Conservation (phyloP, 2,797 vertebrate species). For the Gymnoscopelus microlampas region DNA sequence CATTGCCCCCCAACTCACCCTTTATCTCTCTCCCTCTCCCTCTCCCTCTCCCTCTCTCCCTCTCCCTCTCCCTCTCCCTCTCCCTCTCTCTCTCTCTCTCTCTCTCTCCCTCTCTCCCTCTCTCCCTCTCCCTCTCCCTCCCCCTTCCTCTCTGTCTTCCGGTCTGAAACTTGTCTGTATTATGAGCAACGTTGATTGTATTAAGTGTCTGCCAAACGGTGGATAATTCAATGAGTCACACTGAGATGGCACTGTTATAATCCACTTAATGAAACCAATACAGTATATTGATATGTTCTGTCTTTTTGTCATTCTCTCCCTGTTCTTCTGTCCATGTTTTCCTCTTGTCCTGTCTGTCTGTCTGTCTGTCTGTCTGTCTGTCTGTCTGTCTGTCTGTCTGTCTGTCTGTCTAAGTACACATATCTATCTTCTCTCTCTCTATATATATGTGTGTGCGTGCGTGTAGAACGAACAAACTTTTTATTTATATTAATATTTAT, state of each 20-base stretch:
- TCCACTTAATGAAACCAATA: slow-evolving; percentile 74
- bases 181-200: slow-evolving; percentile 66
- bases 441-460: background rate
- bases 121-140: slow-evolving; percentile 1
- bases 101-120: slow-evolving; percentile 15
- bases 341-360: background rate
- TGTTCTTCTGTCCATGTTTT: slow-evolving; percentile 25
- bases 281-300: slow-evolving; percentile 59
- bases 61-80: slow-evolving; percentile 10
- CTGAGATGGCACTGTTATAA: slow-evolving; percentile 68
- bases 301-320: slow-evolving; percentile 36
- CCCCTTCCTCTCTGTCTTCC: slow-evolving; percentile 12
- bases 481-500: background rate
- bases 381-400: background rate
- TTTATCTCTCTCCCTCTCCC: background rate
- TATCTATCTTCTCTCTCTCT: background rate
- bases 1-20: background rate
- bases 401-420: background rate
- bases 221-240: slow-evolving; percentile 73
- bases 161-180: slow-evolving; percentile 49
- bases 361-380: slow-evolving; percentile 1
- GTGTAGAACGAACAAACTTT: too few species aligned
- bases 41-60: slow-evolving; percentile 4
- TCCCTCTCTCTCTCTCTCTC: slow-evolving; percentile 5
- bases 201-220: slow-evolving; percentile 67